Evolutionary conservation across 1,140 invertebrate species (phyloP), one percentile per base, ranked within the genome.

Genomic region (Galendromus occidentalis): DNA sequence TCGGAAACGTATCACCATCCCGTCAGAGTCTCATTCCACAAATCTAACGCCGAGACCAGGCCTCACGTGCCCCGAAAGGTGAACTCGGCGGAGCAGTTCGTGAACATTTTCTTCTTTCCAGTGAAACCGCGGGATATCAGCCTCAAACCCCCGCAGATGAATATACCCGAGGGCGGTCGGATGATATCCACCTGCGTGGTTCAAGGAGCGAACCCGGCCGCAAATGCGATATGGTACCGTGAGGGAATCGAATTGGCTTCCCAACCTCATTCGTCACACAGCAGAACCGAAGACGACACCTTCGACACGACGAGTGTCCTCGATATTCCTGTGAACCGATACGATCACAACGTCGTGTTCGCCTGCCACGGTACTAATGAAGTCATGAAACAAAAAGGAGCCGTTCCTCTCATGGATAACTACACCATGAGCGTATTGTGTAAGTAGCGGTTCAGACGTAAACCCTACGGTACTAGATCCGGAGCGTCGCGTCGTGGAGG

Each of bases 211-310:
- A 78, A 85, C 44, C 89, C 88, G 1, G 81, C 86, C 0, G 88
- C 88, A 1, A 83, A 83, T 70, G 79, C 91, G 44, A 84, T 85
- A 39, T 92, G 88, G 88, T 87, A 81, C 76, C 90, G 90, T 71
- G 81, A 83, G 9, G 84, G 85, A 0, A 71, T 80, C n/a, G 72
- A 78, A 14, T 41, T 71, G 22, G 59, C 64, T 20, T 18, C 51
- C 9, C 2, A 29, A 25, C 64, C 69, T 0, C 51, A 25, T 4
- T 59, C 51, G 22, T 59, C 51, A 2, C 28, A 64, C 1, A 64
- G 65, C 0, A 28, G 64, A n/a, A 44, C 64, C 0, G 64, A 70
- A 18, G 69, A 70, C 33, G 66, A 65, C 7, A 69, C 67, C 7
- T 70, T 69, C 30, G 64, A 51, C 20, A 69, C 70, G 14, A 47